Evolutionary conservation across 2,797 vertebrate species (phyloP).

Genomic region (Peromyscus melanophrys): DNA sequence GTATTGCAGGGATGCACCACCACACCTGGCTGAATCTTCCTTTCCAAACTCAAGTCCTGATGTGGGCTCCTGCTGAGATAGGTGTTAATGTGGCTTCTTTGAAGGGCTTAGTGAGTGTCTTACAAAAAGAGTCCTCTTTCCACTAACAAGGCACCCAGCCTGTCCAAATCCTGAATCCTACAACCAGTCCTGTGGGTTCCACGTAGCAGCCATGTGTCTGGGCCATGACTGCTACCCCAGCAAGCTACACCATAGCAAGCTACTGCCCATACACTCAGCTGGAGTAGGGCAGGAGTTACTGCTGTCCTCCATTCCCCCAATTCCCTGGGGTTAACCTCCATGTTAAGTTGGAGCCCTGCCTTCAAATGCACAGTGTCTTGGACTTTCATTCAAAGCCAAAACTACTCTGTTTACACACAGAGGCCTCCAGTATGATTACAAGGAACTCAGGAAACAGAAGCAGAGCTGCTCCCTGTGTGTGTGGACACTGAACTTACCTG

Average conservation of each 20-base stretch:
- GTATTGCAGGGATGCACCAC: fast-evolving
- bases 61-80: not conserved
- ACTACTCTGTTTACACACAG: not conserved
- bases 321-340: not conserved
- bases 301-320: not conserved
- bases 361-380: too few relatives aligned
- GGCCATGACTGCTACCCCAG: not conserved
- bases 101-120: not conserved
- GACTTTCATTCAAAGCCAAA: not conserved
- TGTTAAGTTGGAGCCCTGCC: too few relatives aligned
- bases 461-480: not conserved
- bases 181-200: not conserved
- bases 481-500: not conserved
- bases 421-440: not conserved
- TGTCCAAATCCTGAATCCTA: not conserved
- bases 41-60: not conserved
- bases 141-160: not conserved
- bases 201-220: not conserved
- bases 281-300: not conserved
- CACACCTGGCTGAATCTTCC: not conserved
- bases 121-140: not conserved
- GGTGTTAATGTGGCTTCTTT: not conserved
- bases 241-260: not conserved
- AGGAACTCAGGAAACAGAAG: not conserved
- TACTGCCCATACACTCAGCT: not conserved